A percentile compares a stretch with the other conserved stretches of the same genome.
phyloP scores from a whole-genome alignment of 2,888 invertebrate species.

The Acleris laterana region DNA sequence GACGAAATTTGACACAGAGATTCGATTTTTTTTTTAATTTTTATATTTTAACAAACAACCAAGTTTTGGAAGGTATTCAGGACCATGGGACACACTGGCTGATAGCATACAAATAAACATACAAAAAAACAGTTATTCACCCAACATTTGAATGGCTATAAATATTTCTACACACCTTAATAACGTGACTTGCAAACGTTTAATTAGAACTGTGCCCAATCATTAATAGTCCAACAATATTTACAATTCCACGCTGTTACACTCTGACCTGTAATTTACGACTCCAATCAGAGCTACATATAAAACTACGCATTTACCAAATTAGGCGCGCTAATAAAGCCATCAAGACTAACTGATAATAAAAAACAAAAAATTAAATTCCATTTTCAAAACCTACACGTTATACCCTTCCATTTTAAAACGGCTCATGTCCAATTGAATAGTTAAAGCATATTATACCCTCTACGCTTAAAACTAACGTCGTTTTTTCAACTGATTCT shows the following conservation, averaged over 20 bases:
- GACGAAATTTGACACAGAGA: too few relatives aligned
- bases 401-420: neutral
- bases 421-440: too few relatives aligned
- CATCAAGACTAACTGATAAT: conserved; percentile 16
- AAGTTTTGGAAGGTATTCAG: too few relatives aligned
- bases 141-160: too few relatives aligned
- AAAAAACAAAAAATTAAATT: conserved; percentile 37
- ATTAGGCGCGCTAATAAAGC: conserved; percentile 32
- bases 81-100: too few relatives aligned
- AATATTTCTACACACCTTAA: neutral
- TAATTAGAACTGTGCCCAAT: conserved; percentile 25
- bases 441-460: too few relatives aligned
- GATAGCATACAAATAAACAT: too few relatives aligned
- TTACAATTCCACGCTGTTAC: conserved; percentile 26
- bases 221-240: conserved; percentile 28
- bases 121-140: too few relatives aligned
- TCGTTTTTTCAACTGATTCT: too few relatives aligned
- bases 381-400: conserved; percentile 63
- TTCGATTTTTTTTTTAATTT: too few relatives aligned
- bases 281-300: conserved; percentile 20
- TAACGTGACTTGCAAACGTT: conserved; percentile 7
- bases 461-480: too few relatives aligned
- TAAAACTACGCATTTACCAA: conserved; percentile 29
- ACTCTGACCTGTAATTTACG: conserved; percentile 32
- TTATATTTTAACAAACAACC: too few relatives aligned